Conservation (phyloP, 2,888 invertebrate genomes). For the Ptilodon capucinus region DNA sequence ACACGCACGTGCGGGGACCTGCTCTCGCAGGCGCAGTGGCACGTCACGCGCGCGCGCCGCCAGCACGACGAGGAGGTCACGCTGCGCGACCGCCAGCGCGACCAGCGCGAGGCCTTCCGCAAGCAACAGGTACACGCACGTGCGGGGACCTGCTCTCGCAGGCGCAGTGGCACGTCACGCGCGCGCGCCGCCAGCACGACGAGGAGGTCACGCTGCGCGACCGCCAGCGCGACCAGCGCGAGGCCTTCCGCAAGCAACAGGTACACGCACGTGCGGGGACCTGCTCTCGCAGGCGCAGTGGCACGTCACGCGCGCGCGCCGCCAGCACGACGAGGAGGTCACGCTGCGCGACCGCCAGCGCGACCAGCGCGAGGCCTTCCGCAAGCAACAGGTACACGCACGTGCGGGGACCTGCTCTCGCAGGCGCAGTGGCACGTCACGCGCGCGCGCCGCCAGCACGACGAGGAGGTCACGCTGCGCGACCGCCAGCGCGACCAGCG, state of each 20-base stretch:
- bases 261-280: too few species aligned
- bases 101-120: conserved; percentile 90
- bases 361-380: conserved; percentile 91
- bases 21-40: too few species aligned
- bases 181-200: conserved; percentile 7
- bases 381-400: conserved; percentile 71
- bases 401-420: too few species aligned
- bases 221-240: conserved; percentile 94
- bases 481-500: conserved; percentile 95
- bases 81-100: conserved; percentile 92
- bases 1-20: too few species aligned
- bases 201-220: conserved; percentile 84
- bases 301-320: too few species aligned
- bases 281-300: too few species aligned
- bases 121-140: conserved; percentile 66
- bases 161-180: too few species aligned
- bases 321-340: conserved; percentile 35
- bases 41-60: too few species aligned
- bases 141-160: too few species aligned
- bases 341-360: conserved; percentile 92
- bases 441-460: conserved; percentile 8
- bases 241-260: conserved; percentile 84
- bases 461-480: conserved; percentile 80
- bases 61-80: conserved; percentile 88
- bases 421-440: too few species aligned